Evolutionary conservation across 2,113 vertebrate genomes (phyloP).

Genomic region (Rhinolophus sinicus): DNA sequence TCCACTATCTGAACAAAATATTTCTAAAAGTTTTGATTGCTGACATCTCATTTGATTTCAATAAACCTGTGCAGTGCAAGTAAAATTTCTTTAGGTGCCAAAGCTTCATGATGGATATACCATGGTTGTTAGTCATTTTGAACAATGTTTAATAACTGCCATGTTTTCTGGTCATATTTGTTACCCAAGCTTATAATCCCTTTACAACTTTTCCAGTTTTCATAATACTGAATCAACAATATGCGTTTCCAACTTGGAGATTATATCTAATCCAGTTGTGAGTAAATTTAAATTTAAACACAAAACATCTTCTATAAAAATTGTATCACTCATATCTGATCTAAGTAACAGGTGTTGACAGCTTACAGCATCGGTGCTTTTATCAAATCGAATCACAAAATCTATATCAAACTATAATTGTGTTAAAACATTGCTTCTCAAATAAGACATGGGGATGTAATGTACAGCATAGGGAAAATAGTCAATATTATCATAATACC

Average conservation of each 20-base stretch:
- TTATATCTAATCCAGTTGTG: background rate
- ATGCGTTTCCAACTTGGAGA: background rate
- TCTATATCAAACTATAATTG: background rate
- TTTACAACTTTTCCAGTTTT: background rate
- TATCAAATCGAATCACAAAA: background rate
- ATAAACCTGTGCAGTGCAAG: background rate
- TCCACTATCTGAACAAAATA: background rate
- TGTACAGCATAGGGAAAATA: background rate
- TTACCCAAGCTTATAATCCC: background rate
- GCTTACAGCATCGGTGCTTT: background rate
- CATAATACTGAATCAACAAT: background rate
- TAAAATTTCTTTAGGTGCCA: background rate
- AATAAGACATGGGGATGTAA: background rate
- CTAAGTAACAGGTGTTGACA: background rate
- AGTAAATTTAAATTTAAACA: slow-evolving; percentile 13
- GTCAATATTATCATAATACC: background rate
- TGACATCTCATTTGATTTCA: slow-evolving; percentile 14
- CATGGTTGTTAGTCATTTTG: background rate
- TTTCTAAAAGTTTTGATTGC: background rate
- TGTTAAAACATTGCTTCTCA: background rate
- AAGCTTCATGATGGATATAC: background rate
- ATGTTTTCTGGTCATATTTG: background rate
- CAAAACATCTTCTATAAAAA: background rate
- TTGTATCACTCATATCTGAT: background rate
- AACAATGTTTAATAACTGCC: background rate